phyloP scores from a whole-genome alignment of 2,797 vertebrate species.

The Tamandua tetradactyla region DNA sequence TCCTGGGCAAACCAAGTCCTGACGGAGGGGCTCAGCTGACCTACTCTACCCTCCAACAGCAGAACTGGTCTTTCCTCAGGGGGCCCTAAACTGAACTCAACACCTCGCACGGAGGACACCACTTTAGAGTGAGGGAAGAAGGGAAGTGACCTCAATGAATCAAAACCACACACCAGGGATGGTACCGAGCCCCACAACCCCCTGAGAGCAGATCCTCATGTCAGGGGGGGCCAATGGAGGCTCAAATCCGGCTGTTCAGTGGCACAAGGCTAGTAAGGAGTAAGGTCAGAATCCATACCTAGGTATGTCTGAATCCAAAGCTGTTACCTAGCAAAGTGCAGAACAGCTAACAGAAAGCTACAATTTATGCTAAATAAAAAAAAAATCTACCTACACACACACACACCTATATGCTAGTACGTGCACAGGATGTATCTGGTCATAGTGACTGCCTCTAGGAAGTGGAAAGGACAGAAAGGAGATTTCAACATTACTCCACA shows the following conservation, averaged over 20 bases:
- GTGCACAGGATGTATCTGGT: background rate
- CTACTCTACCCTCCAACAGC: background rate
- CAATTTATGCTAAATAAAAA: background rate
- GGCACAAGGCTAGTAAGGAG: background rate
- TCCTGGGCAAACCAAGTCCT: background rate
- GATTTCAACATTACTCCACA: background rate
- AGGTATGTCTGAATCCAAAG: background rate
- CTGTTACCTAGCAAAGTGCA: too few species aligned
- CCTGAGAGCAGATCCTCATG: background rate
- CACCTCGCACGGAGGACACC: background rate
- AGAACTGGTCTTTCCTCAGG: background rate
- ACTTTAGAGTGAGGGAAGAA: background rate
- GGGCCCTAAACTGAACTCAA: background rate
- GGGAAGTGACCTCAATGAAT: background rate
- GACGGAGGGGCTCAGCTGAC: background rate
- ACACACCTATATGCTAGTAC: background rate
- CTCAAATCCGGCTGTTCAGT: background rate
- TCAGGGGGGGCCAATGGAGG: background rate
- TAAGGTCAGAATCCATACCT: background rate
- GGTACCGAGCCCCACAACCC: background rate
- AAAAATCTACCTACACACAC: background rate
- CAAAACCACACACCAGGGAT: background rate
- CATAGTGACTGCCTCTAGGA: background rate
- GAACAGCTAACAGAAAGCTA: background rate
- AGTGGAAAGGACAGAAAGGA: background rate